Evolutionary conservation across 1,140 invertebrate species (phyloP).

Genomic region (Apis laboriosa): DNA sequence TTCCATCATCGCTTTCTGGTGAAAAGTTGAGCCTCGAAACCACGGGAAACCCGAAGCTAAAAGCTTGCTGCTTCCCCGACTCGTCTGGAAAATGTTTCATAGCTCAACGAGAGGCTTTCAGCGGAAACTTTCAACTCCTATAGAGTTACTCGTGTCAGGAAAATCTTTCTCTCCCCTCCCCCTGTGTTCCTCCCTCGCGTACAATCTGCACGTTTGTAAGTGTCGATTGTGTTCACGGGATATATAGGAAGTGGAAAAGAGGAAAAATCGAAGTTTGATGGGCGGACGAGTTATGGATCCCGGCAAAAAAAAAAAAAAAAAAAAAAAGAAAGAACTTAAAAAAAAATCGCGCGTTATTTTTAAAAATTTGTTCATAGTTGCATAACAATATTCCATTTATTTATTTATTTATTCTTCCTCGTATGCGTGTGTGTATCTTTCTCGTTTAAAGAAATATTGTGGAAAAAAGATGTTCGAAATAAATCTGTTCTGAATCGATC

Average conservation of each 20-base stretch:
- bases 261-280: not conserved
- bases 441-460: too few relatives aligned
- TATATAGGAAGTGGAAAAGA: not conserved
- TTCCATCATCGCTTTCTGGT: not conserved
- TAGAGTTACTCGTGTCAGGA: slow-evolving; percentile 42
- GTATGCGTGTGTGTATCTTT: too few relatives aligned
- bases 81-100: slow-evolving; percentile 45
- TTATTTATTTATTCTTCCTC: too few relatives aligned
- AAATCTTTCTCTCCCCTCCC: slow-evolving; percentile 4
- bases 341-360: not conserved
- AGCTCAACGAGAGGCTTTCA: slow-evolving; percentile 47
- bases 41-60: slow-evolving; percentile 50
- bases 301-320: too few relatives aligned
- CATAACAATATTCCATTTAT: too few relatives aligned
- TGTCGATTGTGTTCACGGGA: not conserved
- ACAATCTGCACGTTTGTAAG: slow-evolving; percentile 13
- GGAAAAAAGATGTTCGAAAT: too few relatives aligned
- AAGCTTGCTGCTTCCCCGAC: slow-evolving; percentile 47
- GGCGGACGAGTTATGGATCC: not conserved
- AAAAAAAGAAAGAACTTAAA: not conserved
- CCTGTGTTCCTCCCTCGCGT: slow-evolving; percentile 8
- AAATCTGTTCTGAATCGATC: too few relatives aligned
- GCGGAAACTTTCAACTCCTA: slow-evolving; percentile 37
- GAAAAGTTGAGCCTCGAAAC: slow-evolving; percentile 55
- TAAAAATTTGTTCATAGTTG: too few relatives aligned